phyloP scores from a whole-genome alignment of 2,888 invertebrate genomes.

The Didymodactylos carnosus region DNA sequence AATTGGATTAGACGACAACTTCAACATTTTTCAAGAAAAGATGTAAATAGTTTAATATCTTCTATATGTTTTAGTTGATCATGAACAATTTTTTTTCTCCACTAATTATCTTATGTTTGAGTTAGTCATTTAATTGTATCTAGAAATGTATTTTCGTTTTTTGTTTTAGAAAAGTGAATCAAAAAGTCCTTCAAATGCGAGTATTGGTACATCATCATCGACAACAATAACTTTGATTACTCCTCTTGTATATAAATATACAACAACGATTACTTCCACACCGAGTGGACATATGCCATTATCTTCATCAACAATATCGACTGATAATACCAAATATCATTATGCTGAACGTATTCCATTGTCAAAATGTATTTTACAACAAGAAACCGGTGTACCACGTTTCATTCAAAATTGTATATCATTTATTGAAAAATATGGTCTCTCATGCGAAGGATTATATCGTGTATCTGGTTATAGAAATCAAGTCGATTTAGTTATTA shows the following conservation, averaged over 20 bases:
- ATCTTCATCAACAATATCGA: neutral
- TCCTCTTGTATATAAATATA: neutral
- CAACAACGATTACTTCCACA: neutral
- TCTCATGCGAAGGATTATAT: conserved; percentile 83
- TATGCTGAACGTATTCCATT: conserved; percentile 24
- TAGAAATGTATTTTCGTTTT: neutral
- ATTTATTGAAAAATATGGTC: conserved; percentile 66
- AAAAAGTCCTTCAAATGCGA: too few relatives aligned
- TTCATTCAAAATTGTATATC: conserved; percentile 80
- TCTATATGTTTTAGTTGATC: too few relatives aligned
- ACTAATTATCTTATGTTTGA: too few relatives aligned
- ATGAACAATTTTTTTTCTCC: too few relatives aligned
- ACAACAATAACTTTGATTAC: neutral
- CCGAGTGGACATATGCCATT: neutral
- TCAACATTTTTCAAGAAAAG: neutral
- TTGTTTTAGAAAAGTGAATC: neutral
- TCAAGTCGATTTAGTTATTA: conserved; percentile 74
- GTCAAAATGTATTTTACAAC: conserved; percentile 47
- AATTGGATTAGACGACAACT: neutral
- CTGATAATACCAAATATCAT: neutral
- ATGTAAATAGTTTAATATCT: too few relatives aligned
- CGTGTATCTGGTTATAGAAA: conserved; percentile 84
- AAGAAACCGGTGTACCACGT: conserved; percentile 60
- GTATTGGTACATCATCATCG: neutral
- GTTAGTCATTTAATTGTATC: too few relatives aligned